phyloP scores from a whole-genome alignment of 1,140 invertebrate genomes.

The Holcopasites calliopsidis region DNA sequence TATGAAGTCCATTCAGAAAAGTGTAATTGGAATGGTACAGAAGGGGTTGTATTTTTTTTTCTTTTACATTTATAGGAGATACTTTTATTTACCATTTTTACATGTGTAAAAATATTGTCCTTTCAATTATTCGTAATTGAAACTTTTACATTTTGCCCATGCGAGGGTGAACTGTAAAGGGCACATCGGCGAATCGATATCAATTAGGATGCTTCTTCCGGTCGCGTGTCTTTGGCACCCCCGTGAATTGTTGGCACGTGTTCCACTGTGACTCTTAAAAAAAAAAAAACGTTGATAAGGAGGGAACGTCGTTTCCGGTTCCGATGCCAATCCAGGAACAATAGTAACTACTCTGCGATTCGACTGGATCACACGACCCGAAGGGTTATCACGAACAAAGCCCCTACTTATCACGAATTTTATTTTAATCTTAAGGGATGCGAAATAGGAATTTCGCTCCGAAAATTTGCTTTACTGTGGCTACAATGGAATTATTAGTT shows the following conservation, averaged over 20 bases:
- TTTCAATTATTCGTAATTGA: background rate
- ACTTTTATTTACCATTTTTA: too few species aligned
- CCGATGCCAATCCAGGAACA: constrained; percentile 42
- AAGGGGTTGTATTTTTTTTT: too few species aligned
- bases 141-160: background rate
- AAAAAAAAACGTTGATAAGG: constrained; percentile 63
- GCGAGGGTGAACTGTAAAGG: constrained; percentile 8
- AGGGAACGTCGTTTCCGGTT: constrained; percentile 67
- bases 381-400: constrained; percentile 59
- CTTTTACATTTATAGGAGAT: too few species aligned
- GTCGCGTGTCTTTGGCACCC: constrained; percentile 76
- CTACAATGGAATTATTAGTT: too few species aligned
- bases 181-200: constrained; percentile 73
- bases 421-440: too few species aligned
- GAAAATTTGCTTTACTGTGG: too few species aligned
- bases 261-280: constrained; percentile 62
- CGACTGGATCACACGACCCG: constrained; percentile 62
- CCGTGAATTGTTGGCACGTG: constrained; percentile 71
- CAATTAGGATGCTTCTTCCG: constrained; percentile 80
- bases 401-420: background rate
- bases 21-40: too few species aligned
- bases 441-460: too few species aligned
- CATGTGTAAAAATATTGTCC: too few species aligned
- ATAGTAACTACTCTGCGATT: constrained; percentile 19
- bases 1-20: too few species aligned